A percentile compares a stretch with the other conserved stretches of the same genome.
phyloP scores from a whole-genome alignment of 2,113 vertebrate species.

The Nestor notabilis region DNA sequence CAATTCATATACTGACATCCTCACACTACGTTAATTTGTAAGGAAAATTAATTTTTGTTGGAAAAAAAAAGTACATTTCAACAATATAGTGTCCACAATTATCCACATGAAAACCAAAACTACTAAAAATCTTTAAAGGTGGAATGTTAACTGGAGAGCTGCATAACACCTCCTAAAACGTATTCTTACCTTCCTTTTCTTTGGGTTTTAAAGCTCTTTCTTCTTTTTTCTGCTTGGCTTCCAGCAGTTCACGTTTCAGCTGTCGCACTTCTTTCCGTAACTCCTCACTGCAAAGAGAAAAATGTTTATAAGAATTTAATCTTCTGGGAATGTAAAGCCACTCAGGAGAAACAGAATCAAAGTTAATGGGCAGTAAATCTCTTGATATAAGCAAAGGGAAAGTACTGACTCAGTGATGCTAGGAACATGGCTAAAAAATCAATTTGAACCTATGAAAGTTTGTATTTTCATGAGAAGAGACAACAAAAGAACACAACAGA shows the following conservation, averaged over 20 bases:
- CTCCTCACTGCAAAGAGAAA: conserved; percentile 85
- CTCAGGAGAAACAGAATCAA: conserved; percentile 31
- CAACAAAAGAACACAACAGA: neutral
- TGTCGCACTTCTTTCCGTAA: conserved; percentile 91
- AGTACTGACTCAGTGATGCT: neutral
- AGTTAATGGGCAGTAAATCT: conserved; percentile 19
- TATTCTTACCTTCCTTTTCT: conserved; percentile 81
- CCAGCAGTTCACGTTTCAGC: conserved; percentile 91
- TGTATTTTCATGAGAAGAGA: neutral
- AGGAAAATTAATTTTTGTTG: neutral
- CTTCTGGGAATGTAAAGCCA: neutral
- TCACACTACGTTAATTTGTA: neutral
- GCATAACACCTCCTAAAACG: neutral
- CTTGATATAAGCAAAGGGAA: conserved; percentile 24
- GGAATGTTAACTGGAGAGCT: neutral
- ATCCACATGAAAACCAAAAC: neutral
- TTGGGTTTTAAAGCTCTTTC: conserved; percentile 73
- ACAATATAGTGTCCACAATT: neutral
- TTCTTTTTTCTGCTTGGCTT: conserved; percentile 90
- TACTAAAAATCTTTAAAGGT: neutral
- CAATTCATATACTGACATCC: neutral
- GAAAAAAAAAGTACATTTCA: neutral
- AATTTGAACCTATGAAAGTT: neutral
- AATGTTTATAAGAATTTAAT: conserved; percentile 38
- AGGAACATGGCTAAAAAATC: neutral